phyloP scores from a whole-genome alignment of 2,797 vertebrate species.

The Phalanger gymnotis region DNA sequence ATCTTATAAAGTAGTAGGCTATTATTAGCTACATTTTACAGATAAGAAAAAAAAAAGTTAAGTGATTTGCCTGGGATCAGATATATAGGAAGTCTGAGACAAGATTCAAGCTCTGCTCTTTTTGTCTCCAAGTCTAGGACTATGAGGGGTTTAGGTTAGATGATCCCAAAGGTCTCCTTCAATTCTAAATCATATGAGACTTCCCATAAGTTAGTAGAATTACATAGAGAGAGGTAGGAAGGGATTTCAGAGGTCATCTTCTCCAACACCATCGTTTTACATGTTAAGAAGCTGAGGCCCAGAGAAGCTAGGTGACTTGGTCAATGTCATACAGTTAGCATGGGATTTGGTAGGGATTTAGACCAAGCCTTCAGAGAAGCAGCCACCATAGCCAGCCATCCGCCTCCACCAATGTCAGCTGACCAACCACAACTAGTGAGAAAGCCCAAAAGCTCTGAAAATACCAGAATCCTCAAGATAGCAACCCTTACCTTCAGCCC shows the following conservation, averaged over 20 bases:
- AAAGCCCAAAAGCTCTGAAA: background rate
- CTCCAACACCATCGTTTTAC: background rate
- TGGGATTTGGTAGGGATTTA: background rate
- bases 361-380: background rate
- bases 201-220: background rate
- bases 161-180: background rate
- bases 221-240: background rate
- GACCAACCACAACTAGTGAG: background rate
- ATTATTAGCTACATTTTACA: background rate
- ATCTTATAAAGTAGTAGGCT: background rate
- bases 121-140: background rate
- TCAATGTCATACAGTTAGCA: background rate
- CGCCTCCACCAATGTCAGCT: background rate
- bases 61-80: background rate
- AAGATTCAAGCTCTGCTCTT: background rate
- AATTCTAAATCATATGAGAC: background rate
- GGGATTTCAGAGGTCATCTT: background rate
- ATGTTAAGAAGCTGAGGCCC: background rate
- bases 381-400: background rate
- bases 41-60: background rate
- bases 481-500: background rate
- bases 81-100: background rate
- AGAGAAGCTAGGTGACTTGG: background rate
- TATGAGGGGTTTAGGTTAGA: background rate
- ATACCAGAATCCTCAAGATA: background rate